These are phyloP conservation scores for Willowsia nigromaculata DNA, from an alignment of 2,888 invertebrate genomes.

Conservation along the genomic window DNA sequence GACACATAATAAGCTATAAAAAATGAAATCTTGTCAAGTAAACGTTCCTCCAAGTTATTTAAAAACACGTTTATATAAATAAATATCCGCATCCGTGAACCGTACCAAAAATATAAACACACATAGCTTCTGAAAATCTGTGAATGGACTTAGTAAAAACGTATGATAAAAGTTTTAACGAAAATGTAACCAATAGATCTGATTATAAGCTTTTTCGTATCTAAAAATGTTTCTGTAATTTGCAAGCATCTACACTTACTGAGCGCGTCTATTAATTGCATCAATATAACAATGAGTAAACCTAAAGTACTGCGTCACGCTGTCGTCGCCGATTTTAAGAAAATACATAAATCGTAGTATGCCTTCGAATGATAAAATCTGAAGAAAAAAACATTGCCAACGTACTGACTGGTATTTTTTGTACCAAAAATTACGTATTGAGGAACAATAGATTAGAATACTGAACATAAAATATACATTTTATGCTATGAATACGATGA, in stretches of 20 bases:
- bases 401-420: slow-evolving; percentile 60
- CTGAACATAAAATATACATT: not conserved
- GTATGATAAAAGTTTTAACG: not conserved
- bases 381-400: slow-evolving; percentile 41
- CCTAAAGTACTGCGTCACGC: not conserved
- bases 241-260: not conserved
- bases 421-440: slow-evolving; percentile 21
- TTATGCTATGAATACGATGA: not conserved
- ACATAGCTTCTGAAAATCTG: slow-evolving; percentile 2
- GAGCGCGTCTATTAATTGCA: slow-evolving; percentile 27
- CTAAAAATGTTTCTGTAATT: slow-evolving; percentile 16
- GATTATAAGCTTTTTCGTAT: slow-evolving; percentile 28
- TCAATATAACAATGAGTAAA: not conserved
- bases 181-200: slow-evolving; percentile 35
- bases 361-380: too few species aligned
- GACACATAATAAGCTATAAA: slow-evolving; percentile 13
- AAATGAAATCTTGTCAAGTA: slow-evolving; percentile 7
- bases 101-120: slow-evolving; percentile 19
- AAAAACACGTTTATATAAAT: not conserved
- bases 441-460: not conserved
- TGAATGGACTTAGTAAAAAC: not conserved
- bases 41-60: not conserved
- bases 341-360: slow-evolving; percentile 15
- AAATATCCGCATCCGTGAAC: not conserved
- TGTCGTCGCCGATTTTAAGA: not conserved